Evolutionary conservation across 2,888 invertebrate genomes (phyloP).

Genomic region (Mantis religiosa): DNA sequence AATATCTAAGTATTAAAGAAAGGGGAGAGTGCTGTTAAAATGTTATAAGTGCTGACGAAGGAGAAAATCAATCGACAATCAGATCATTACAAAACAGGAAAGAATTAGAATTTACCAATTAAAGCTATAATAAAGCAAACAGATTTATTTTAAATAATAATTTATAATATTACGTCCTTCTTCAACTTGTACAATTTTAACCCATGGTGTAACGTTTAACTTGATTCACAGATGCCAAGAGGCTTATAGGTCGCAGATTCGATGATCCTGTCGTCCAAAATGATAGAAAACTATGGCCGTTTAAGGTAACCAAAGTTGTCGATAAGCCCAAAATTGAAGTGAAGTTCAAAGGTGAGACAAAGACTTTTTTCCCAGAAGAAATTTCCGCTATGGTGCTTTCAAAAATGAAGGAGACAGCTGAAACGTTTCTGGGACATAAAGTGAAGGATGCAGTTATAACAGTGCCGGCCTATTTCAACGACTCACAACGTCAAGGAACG

Average conservation of each 20-base stretch:
- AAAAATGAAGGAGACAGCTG: constrained; percentile 56
- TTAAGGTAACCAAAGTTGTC: constrained; percentile 51
- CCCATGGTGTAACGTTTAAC: too few relatives aligned
- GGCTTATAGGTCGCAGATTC: constrained; percentile 61
- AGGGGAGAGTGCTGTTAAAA: too few relatives aligned
- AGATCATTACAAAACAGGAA: too few relatives aligned
- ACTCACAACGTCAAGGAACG: constrained; percentile 63
- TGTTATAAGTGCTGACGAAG: too few relatives aligned
- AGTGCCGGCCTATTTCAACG: constrained; percentile 62
- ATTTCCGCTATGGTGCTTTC: constrained; percentile 56
- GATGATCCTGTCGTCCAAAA: constrained; percentile 59
- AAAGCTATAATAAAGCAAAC: too few relatives aligned
- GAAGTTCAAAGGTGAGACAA: constrained; percentile 44
- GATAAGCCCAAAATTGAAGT: constrained; percentile 46
- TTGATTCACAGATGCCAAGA: constrained; percentile 55
- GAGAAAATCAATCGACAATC: too few relatives aligned
- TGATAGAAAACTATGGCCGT: constrained; percentile 64
- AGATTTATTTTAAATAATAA: too few relatives aligned
- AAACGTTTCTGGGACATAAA: constrained; percentile 43
- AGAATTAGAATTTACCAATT: too few relatives aligned
- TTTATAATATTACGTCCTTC: too few relatives aligned
- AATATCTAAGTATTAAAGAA: too few relatives aligned
- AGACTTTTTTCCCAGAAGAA: constrained; percentile 50
- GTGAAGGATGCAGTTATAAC: constrained; percentile 54
- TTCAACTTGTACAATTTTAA: too few relatives aligned